phyloP scores from a whole-genome alignment of 2,113 vertebrate species.

The Sakesphorus luctuosus region DNA sequence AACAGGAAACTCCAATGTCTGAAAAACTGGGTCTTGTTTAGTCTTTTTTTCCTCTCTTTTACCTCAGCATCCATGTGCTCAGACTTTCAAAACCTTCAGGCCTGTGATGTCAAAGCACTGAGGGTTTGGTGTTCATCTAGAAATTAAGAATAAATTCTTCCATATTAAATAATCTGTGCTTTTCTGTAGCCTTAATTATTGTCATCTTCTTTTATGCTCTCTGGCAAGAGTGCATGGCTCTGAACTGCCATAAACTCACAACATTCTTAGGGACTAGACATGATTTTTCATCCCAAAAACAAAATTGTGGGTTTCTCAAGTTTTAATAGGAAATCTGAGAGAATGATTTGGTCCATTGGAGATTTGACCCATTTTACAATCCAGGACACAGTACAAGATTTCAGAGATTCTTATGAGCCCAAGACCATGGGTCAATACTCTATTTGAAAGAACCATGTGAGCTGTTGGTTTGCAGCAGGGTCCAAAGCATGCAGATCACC shows the following conservation, averaged over 20 bases:
- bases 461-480: neutral
- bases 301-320: neutral
- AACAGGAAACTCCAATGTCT: neutral
- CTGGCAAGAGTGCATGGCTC: neutral
- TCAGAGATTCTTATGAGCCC: neutral
- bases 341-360: neutral
- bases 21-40: neutral
- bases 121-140: neutral
- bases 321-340: neutral
- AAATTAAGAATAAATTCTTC: neutral
- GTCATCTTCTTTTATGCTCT: neutral
- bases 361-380: slow-evolving; percentile 44
- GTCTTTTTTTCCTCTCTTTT: neutral
- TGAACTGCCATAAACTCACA: neutral
- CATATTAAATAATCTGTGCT: neutral
- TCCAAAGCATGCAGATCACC: neutral
- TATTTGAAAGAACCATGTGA: neutral
- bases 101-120: neutral
- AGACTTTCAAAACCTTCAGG: neutral
- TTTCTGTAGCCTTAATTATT: neutral
- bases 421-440: neutral
- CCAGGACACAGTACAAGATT: neutral
- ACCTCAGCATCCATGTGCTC: neutral
- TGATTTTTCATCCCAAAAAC: neutral
- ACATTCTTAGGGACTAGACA: neutral